Base-by-base conservation (phyloP, 1,140 invertebrate species). In the Pseudobourletiella spinata region DNA sequence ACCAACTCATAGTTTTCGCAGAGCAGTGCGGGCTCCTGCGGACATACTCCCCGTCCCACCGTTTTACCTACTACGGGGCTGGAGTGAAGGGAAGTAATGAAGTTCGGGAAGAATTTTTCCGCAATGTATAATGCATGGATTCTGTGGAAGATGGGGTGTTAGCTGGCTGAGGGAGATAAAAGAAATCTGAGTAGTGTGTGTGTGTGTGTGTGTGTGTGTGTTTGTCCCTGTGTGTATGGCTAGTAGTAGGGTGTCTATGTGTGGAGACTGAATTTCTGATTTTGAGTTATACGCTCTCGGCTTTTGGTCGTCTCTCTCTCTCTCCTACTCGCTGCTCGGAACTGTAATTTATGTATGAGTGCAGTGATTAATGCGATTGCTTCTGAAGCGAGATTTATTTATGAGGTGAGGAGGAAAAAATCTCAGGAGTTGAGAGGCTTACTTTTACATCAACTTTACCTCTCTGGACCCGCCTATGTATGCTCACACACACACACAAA, bases 341-440 rank as follows among this genome's bases (percentile, higher is more conserved):
- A 28, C 59, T 57, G 55, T 66, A 66, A 66, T 66, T 66, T 66
- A 66, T 66, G 64, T 66, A 66, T 66, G 64, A 62, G 55, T 55
- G 43, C 48, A 30, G 64, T 66, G 64, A 66, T 66, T 66, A 66
- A 66, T 66, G 60, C 59, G 59, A 63, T 63, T 66, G 59, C 64
- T 61, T 66, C 52, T 60, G 59, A 66, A 60, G 51, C 57, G 39
- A 59, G 64, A 66, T 62, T 62, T 62, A 66, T 66, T 66, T 66
- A 66, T 66, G 64, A 66, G 64, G 59, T 66, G 59, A 66, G 59
- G 14, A 51, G 24, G 25, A 51, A 51, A 39, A 51, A 51, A 51
- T 25, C 48, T 51, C 48, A 51, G 48, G 48, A 51, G 14, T 51
- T 25, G 20, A 51, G 48, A 51, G 25, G 48, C 48, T 51, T 51